These are phyloP conservation scores for Grapholita molesta DNA, from an alignment of 1,140 invertebrate genomes.

Conservation along the genomic window DNA sequence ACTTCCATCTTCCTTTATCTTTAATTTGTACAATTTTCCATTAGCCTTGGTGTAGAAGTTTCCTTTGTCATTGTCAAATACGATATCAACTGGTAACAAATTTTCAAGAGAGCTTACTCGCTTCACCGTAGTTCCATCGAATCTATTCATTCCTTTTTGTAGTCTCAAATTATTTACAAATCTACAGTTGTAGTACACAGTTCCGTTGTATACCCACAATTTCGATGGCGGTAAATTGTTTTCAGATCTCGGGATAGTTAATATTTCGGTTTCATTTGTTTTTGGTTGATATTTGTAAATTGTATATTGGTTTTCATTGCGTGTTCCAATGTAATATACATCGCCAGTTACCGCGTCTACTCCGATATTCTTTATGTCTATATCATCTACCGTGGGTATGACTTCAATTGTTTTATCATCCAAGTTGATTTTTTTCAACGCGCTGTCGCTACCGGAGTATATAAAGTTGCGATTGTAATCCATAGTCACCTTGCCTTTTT, in stretches of 20 bases:
- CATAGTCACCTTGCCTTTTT: not conserved
- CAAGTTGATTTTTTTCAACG: not conserved
- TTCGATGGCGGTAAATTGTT: not conserved
- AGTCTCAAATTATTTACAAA: not conserved
- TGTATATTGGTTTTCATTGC: not conserved
- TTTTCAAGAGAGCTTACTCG: not conserved
- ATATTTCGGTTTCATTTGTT: not conserved
- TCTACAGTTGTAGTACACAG: not conserved
- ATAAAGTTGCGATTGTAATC: not conserved
- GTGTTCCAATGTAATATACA: not conserved
- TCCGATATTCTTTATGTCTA: not conserved
- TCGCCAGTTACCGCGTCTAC: not conserved
- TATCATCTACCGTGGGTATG: not conserved
- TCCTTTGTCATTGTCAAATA: not conserved
- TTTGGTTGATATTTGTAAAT: not conserved
- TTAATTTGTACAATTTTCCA: not conserved
- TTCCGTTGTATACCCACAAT: not conserved
- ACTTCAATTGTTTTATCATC: not conserved
- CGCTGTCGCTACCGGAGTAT: not conserved
- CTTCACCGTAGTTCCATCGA: not conserved
- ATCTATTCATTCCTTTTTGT: not conserved
- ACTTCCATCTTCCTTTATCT: not conserved
- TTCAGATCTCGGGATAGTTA: not conserved
- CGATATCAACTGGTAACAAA: not conserved
- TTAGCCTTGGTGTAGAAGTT: not conserved